Conservation (phyloP, 2,888 invertebrate species). For the Napeogenes sylphis region DNA sequence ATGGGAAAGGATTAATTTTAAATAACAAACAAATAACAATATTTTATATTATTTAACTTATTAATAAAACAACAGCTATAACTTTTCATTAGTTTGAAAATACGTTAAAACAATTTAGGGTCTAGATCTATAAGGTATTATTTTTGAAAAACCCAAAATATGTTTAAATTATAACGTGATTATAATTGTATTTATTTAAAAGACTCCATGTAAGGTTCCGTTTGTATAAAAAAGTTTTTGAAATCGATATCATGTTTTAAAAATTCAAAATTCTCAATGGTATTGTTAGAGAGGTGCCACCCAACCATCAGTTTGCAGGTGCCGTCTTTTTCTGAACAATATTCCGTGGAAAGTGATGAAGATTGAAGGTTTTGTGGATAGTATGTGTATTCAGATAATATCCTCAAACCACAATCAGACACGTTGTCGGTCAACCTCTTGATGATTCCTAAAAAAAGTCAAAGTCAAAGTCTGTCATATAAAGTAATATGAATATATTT, state of each 20-base stretch:
- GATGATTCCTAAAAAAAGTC: slow-evolving; percentile 45
- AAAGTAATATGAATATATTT: neutral
- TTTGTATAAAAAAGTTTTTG: slow-evolving; percentile 45
- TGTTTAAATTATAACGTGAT: no score
- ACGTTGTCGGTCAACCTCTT: slow-evolving; percentile 52
- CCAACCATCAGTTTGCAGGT: slow-evolving; percentile 60
- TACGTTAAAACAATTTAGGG: no score
- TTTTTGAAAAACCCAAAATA: no score
- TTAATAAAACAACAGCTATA: no score
- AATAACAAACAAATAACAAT: no score
- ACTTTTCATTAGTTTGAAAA: no score
- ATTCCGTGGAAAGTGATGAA: slow-evolving; percentile 51
- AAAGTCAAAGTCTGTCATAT: no score
- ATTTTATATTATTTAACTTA: no score
- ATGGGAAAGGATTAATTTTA: no score
- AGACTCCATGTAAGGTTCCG: slow-evolving; percentile 7
- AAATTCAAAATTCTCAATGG: slow-evolving; percentile 65
- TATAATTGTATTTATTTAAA: slow-evolving; percentile 4
- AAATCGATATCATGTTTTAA: slow-evolving; percentile 56
- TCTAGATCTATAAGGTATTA: no score
- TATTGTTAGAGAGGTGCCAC: slow-evolving; percentile 62
- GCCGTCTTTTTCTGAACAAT: slow-evolving; percentile 56
- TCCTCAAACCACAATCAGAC: slow-evolving; percentile 53
- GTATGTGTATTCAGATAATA: slow-evolving; percentile 60
- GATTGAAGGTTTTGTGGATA: slow-evolving; percentile 48